A percentile compares a stretch with the other conserved stretches of the same genome.
Conservation (phyloP, 2,888 invertebrate genomes). For the Fragum sueziense region DNA sequence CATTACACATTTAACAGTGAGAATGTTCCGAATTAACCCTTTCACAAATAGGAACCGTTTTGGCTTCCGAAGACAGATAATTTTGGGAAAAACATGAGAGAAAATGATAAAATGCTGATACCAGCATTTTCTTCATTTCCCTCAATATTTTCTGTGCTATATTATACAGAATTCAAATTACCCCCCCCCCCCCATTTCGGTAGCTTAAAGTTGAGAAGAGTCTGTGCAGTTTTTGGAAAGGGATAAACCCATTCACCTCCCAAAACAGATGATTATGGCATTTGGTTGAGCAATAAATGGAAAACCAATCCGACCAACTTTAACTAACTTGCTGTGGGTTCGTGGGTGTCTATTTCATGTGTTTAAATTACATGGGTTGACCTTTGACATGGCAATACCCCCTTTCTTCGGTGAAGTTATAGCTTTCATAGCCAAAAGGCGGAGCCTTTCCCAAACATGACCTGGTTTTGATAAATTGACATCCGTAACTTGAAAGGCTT, state of each 20-base stretch:
- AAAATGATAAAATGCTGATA: no score
- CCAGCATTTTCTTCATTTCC: no score
- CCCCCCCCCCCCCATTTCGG: neutral
- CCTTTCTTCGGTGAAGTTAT: no score
- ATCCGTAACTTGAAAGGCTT: no score
- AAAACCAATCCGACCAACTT: neutral
- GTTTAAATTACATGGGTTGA: neutral
- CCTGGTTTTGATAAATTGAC: no score
- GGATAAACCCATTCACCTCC: neutral
- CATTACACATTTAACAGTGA: conserved; percentile 15
- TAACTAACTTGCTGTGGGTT: conserved; percentile 1
- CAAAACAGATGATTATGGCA: conserved; percentile 16
- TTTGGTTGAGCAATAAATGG: conserved; percentile 3
- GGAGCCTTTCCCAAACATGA: no score
- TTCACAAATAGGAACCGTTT: neutral
- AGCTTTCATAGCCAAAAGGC: no score
- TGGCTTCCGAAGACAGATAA: neutral
- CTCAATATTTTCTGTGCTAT: no score
- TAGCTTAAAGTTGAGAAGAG: neutral
- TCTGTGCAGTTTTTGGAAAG: neutral
- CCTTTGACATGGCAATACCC: no score
- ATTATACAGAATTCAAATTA: no score
- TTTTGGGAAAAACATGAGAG: neutral
- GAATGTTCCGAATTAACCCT: neutral
- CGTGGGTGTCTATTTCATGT: neutral